Conservation (phyloP, 1,140 invertebrate species). For the Drosophila sechellia region DNA sequence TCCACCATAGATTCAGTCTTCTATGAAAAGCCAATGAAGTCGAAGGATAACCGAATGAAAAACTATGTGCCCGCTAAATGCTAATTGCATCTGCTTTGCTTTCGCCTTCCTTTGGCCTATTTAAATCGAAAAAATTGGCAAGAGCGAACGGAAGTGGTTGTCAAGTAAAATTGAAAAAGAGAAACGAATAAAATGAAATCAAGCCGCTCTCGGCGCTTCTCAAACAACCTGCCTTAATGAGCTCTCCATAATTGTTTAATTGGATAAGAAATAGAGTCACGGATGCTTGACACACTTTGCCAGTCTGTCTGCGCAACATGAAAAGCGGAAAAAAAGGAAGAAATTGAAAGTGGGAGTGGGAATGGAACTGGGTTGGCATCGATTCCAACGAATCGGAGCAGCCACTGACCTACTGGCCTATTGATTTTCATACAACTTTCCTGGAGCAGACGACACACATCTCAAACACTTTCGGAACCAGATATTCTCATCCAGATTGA, state of each 20-base stretch:
- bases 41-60: slow-evolving; percentile 34
- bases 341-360: neutral
- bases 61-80: slow-evolving; percentile 38
- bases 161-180: slow-evolving; percentile 1
- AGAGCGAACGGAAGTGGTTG: slow-evolving; percentile 24
- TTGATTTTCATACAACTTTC: slow-evolving; percentile 11
- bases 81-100: slow-evolving; percentile 67
- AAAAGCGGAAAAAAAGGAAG: neutral
- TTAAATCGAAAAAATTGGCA: slow-evolving; percentile 12
- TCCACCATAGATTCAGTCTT: too few relatives aligned
- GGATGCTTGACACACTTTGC: slow-evolving; percentile 46
- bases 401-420: slow-evolving; percentile 6
- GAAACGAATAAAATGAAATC: neutral
- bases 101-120: neutral
- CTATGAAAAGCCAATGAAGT: slow-evolving; percentile 49
- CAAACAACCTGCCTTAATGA: slow-evolving; percentile 45
- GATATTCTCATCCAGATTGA: slow-evolving; percentile 7
- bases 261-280: slow-evolving; percentile 51
- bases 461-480: slow-evolving; percentile 6
- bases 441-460: neutral
- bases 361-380: neutral
- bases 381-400: slow-evolving; percentile 6
- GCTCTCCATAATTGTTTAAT: slow-evolving; percentile 58
- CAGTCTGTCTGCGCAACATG: neutral
- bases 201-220: slow-evolving; percentile 10